Evolutionary conservation across 2,797 vertebrate species (phyloP).

Genomic region (Jordanella pulchra): DNA sequence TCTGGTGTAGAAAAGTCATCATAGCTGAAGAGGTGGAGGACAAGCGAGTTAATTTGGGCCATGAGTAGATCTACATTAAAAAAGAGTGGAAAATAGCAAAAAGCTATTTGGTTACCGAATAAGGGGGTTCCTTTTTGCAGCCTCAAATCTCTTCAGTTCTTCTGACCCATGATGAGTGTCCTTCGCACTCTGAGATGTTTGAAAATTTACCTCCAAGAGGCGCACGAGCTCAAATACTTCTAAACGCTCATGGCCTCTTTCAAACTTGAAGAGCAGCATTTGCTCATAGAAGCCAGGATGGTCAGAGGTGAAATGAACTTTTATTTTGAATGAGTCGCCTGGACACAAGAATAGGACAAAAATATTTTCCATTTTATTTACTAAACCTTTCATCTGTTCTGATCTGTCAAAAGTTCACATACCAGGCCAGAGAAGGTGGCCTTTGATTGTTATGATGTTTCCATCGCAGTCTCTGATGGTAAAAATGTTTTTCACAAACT

Average conservation of each 20-base stretch:
- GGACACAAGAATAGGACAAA: conserved; percentile 5
- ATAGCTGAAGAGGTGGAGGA: background rate
- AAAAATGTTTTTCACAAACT: conserved; percentile 51
- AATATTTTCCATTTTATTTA: background rate
- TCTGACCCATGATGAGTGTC: conserved; percentile 55
- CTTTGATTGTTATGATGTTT: conserved; percentile 16
- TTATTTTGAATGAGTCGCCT: conserved; percentile 74
- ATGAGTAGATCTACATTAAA: background rate
- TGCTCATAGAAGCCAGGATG: conserved; percentile 76
- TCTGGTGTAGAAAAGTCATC: background rate
- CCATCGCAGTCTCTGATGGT: conserved; percentile 60
- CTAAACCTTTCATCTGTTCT: background rate
- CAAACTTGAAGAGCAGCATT: conserved; percentile 77
- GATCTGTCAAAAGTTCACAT: conserved; percentile 16
- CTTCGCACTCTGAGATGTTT: conserved; percentile 66
- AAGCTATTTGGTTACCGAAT: conserved; percentile 50
- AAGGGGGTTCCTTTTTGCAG: conserved; percentile 55
- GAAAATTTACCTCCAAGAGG: conserved; percentile 69
- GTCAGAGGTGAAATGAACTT: conserved; percentile 65
- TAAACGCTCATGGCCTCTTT: conserved; percentile 27
- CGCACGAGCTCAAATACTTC: conserved; percentile 80
- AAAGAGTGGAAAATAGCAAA: background rate
- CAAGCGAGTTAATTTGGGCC: background rate
- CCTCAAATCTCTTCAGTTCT: background rate
- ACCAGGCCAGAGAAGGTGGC: conserved; percentile 76